phyloP scores from a whole-genome alignment of 30 jellyfish, hydroid and myxozoan genomes.

The Aurelia sp. region DNA sequence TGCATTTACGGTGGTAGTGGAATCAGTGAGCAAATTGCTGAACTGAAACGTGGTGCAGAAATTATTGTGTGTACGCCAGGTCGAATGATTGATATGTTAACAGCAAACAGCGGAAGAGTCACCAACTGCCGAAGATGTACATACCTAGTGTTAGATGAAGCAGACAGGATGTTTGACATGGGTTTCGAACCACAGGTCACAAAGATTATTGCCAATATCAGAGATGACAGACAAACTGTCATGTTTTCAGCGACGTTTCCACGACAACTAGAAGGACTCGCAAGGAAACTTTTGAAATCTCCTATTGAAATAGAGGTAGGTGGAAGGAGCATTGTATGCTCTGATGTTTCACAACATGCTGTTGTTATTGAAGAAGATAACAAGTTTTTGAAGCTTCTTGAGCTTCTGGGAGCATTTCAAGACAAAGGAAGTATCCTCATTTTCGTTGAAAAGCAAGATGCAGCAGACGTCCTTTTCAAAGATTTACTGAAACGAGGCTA shows the following conservation, averaged over 20 bases:
- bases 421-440: constrained; percentile 93
- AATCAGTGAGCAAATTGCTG: constrained; percentile 99
- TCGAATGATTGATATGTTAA: constrained; percentile 98
- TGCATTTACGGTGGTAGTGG: constrained; percentile 99
- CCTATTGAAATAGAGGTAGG: constrained; percentile 99
- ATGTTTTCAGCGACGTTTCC: constrained; percentile 99
- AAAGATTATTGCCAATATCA: constrained; percentile 84
- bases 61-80: constrained; percentile 99
- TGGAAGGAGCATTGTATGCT: constrained; percentile 97
- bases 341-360: constrained; percentile 94
- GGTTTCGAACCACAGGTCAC: constrained; percentile 99
- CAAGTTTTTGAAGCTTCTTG: constrained; percentile 95
- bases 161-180: constrained; percentile 99
- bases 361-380: constrained; percentile 93
- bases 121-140: constrained; percentile 99
- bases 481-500: constrained; percentile 95
- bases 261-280: constrained; percentile 96
- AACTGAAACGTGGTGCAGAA: constrained; percentile 97
- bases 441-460: constrained; percentile 97
- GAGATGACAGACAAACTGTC: constrained; percentile 99
- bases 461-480: constrained; percentile 94
- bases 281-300: constrained; percentile 85
- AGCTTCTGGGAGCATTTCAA: constrained; percentile 88
- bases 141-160: constrained; percentile 97
- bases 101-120: constrained; percentile 98